Evolutionary conservation across 2,797 vertebrate genomes (phyloP), one percentile per base, ranked within the genome.

Genomic region (Molossus molossus): DNA sequence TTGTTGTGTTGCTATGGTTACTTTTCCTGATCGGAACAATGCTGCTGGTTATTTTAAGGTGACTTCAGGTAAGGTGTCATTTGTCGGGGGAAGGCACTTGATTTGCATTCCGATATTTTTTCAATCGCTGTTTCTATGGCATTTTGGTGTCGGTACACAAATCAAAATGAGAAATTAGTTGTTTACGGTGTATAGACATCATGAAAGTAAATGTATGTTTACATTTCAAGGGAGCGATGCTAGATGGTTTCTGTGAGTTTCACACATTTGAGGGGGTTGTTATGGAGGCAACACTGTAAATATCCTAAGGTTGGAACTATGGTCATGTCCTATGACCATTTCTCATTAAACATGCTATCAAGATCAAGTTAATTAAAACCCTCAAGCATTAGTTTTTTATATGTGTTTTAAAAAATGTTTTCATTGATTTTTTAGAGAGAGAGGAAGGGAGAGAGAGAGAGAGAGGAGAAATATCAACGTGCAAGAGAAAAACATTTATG

Each of bases 1-100:
- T 90, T 84, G 73, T 81, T 89, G 55, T 25, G 67, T 93, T 82
- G 73, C 90, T 67, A 87, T 90, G 72, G 92, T 96, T 96, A 90
- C 67, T 73, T 62, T 87, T 48, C 57, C 72, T 14, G 25, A n/a
- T 33, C 64, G 55, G 80, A 96, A 89, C 8, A 62, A 55, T 25
- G 14, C 11, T 70, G 4, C 37, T 45, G 33, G 65, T 70, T 86
- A 80, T 94, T 89, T 67, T 55, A 70, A 55, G 57, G 37, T 84
- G 77, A 90, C 62, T 94, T 94, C 57, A 67, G 70, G 72, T 93
- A 91, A 76, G 33, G 29, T 53, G 91, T 53, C 87, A 87, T 79
- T 90, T 77, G 40, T 13, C 50, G 15, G 72, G 25, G 57, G 90
- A 90, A 96, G 12, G 3, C 20, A 53, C 55, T 33, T 82, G 40